Evolutionary conservation across 2,888 invertebrate species (phyloP).

Genomic region (Ligdia adustata): DNA sequence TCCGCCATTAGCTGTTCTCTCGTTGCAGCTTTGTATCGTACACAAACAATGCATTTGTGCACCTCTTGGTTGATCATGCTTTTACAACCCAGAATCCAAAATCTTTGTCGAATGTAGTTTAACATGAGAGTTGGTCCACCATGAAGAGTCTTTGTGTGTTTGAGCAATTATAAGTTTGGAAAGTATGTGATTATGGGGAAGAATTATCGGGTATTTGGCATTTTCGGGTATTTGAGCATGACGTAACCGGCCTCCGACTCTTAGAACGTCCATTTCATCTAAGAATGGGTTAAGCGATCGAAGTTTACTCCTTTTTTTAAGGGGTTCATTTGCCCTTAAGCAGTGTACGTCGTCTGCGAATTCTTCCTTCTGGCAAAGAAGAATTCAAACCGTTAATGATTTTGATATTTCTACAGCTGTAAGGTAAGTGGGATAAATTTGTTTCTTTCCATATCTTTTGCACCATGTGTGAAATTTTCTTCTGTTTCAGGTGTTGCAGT

Average conservation of each 20-base stretch:
- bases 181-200: not conserved
- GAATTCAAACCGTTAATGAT: constrained; percentile 16
- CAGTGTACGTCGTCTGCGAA: constrained; percentile 3
- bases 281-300: constrained; percentile 4
- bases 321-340: constrained; percentile 7
- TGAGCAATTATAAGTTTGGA: not conserved
- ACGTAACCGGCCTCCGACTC: constrained; percentile 9
- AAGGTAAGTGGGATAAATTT: not conserved
- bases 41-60: not conserved
- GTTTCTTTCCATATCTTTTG: constrained; percentile 14
- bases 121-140: not conserved
- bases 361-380: constrained; percentile 1
- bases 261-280: constrained; percentile 6
- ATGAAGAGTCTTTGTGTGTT: not conserved
- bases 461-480: constrained; percentile 9
- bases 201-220: constrained; percentile 1
- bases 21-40: not conserved
- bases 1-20: not conserved
- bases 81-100: not conserved
- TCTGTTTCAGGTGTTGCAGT: not conserved
- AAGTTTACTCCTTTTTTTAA: constrained; percentile 7
- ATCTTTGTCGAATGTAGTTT: not conserved
- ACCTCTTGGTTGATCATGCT: not conserved
- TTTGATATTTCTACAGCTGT: not conserved
- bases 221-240: constrained; percentile 2